Evolutionary conservation across 1,140 invertebrate species (phyloP).

Genomic region (Portunus trituberculatus): DNA sequence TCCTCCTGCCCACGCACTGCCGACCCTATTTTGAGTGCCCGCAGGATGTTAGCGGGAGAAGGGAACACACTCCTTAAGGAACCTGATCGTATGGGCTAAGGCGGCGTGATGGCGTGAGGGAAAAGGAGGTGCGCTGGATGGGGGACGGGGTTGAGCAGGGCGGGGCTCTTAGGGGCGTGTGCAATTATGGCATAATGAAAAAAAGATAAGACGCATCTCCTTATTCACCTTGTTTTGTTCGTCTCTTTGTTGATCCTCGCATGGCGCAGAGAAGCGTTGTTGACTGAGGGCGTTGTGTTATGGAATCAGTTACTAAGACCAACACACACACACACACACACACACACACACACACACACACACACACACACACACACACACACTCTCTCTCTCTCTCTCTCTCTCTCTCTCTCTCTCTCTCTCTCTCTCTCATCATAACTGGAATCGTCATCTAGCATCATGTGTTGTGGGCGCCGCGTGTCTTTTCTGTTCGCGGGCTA

Average conservation of each 20-base stretch:
- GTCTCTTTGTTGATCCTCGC: background rate
- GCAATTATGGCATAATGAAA: background rate
- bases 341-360: too few species aligned
- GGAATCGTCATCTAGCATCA: background rate
- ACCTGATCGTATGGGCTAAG: background rate
- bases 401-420: slow-evolving; percentile 20
- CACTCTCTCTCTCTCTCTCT: background rate
- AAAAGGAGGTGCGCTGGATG: too few species aligned
- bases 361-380: too few species aligned
- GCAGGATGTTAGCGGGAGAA: background rate
- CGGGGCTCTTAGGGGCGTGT: background rate
- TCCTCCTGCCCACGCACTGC: background rate
- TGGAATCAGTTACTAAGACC: too few species aligned
- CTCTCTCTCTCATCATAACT: background rate
- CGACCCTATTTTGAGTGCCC: background rate
- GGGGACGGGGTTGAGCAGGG: background rate
- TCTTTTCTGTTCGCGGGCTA: background rate
- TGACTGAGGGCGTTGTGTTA: too few species aligned
- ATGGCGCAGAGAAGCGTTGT: too few species aligned
- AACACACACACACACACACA: too few species aligned
- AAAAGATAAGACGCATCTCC: background rate
- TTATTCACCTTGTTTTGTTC: background rate
- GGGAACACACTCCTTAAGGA: background rate
- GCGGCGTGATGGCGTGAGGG: background rate
- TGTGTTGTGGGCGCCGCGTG: background rate